These are phyloP conservation scores for Amphipyra tragopoginis DNA, from an alignment of 2,888 invertebrate species.

Conservation along the genomic window DNA sequence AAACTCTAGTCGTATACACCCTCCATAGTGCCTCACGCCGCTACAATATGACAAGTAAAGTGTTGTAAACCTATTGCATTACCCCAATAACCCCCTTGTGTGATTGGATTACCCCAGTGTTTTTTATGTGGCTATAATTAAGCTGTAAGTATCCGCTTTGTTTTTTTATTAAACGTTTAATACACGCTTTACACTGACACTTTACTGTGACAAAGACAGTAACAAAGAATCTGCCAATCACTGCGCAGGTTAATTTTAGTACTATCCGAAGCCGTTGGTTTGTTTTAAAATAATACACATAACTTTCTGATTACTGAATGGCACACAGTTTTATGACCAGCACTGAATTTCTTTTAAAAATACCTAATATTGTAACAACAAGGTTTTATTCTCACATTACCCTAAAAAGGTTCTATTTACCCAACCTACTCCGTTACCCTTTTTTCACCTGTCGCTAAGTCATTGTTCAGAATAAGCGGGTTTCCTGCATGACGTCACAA, in stretches of 20 bases:
- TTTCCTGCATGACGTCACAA: constrained; percentile 48
- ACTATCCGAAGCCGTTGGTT: constrained; percentile 1
- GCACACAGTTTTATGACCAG: not conserved
- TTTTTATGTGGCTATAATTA: constrained; percentile 76
- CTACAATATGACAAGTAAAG: constrained; percentile 84
- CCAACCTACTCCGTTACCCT: constrained; percentile 11
- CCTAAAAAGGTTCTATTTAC: constrained; percentile 2
- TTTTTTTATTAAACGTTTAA: constrained; percentile 42
- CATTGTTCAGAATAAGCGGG: constrained; percentile 45
- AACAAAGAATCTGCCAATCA: constrained; percentile 18
- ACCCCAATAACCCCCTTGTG: constrained; percentile 71
- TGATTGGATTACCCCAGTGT: constrained; percentile 76
- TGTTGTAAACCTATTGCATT: constrained; percentile 60
- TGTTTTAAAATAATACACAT: constrained; percentile 21
- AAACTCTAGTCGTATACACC: constrained; percentile 74
- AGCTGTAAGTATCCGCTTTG: constrained; percentile 83
- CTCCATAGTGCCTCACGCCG: constrained; percentile 68
- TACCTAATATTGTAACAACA: not conserved
- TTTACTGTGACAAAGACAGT: constrained; percentile 9
- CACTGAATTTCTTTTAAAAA: constrained; percentile 1
- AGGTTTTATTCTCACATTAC: not conserved
- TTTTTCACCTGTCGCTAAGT: constrained; percentile 29
- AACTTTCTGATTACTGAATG: not conserved
- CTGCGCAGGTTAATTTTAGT: constrained; percentile 11
- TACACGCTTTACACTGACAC: constrained; percentile 22